phyloP scores from a whole-genome alignment of 23 tunicate genomes.

The Aplidium turbinatum region DNA sequence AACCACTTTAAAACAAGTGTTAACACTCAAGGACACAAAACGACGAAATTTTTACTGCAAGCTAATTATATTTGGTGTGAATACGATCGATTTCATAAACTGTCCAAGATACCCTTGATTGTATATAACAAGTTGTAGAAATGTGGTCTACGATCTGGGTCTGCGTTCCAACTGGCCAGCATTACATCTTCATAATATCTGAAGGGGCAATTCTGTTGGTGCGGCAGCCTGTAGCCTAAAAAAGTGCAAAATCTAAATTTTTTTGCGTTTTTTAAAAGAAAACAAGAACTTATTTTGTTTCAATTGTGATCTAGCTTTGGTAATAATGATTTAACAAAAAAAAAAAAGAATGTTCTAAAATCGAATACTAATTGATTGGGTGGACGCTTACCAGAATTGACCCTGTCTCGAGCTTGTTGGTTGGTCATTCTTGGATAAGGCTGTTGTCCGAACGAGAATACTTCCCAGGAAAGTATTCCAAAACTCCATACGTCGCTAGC shows the following conservation, averaged over 20 bases:
- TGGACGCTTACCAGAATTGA: conserved; percentile 43
- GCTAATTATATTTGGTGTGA: no score
- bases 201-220: conserved; percentile 54
- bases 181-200: conserved; percentile 66
- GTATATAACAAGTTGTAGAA: conserved; percentile 32
- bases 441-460: conserved; percentile 56
- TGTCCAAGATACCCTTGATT: conserved; percentile 33
- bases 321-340: not conserved
- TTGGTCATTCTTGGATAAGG: conserved; percentile 81
- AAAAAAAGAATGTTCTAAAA: conserved; percentile 2
- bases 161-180: conserved; percentile 56
- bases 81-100: not conserved
- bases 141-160: conserved; percentile 44
- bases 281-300: no score
- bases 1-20: no score
- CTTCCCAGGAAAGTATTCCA: conserved; percentile 70
- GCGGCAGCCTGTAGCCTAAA: conserved; percentile 64
- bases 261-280: no score
- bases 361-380: not conserved
- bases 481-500: conserved; percentile 88
- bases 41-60: no score
- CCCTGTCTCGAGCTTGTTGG: conserved; percentile 51
- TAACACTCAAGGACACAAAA: no score
- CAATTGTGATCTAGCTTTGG: not conserved
- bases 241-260: not conserved